Conservation (phyloP, 2,797 vertebrate genomes). For the Hydrocynus forskahlii region DNA sequence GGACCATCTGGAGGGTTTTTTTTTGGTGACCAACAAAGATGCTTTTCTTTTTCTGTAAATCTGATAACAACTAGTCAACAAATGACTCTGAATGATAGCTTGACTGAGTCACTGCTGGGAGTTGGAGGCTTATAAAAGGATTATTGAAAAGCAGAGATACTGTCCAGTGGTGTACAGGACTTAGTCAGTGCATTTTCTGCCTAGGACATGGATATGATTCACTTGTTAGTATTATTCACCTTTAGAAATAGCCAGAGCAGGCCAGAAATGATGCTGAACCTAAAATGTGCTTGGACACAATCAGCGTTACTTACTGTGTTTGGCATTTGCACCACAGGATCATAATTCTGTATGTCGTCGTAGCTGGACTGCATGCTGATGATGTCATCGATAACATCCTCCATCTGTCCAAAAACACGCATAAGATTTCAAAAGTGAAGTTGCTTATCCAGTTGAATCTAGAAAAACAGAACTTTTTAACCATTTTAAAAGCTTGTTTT, state of each 20-base stretch:
- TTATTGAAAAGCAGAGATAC: slow-evolving; percentile 37
- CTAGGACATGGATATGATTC: slow-evolving; percentile 35
- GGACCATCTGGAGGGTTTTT: slow-evolving; percentile 23
- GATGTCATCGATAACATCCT: slow-evolving; percentile 96
- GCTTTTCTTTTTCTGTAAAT: slow-evolving; percentile 49
- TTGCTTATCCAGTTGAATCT: background rate
- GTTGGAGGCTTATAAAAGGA: slow-evolving; percentile 37
- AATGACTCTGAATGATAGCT: slow-evolving; percentile 56
- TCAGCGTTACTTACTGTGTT: slow-evolving; percentile 87
- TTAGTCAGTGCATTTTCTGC: slow-evolving; percentile 45
- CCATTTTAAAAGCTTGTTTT: background rate
- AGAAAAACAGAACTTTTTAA: background rate
- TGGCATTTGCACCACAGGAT: slow-evolving; percentile 89
- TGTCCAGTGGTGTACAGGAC: slow-evolving; percentile 16
- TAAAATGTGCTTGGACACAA: background rate
- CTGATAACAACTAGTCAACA: slow-evolving; percentile 43
- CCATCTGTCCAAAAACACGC: slow-evolving; percentile 80
- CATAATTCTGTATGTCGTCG: slow-evolving; percentile 89
- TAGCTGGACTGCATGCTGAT: slow-evolving; percentile 89
- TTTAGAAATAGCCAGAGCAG: slow-evolving; percentile 12
- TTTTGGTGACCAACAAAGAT: slow-evolving; percentile 54
- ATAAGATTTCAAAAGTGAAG: slow-evolving; percentile 3
- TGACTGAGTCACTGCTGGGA: slow-evolving; percentile 51
- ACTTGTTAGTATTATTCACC: slow-evolving; percentile 31
- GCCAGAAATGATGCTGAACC: background rate